These are phyloP conservation scores for Musca domestica DNA, from an alignment of 1,140 invertebrate genomes.

Conservation along the genomic window DNA sequence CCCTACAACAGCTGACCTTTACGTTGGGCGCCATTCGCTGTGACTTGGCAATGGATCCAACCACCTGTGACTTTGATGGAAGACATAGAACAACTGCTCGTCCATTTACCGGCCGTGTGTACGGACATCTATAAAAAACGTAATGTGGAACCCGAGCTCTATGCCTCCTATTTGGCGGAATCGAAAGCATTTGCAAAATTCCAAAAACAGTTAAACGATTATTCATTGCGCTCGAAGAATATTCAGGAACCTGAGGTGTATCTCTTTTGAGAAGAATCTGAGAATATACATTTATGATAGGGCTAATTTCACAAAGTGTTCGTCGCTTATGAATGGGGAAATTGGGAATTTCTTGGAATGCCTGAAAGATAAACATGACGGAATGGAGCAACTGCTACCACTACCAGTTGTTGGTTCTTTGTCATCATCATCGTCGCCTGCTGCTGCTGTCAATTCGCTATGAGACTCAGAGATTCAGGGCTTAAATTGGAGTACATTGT, in stretches of 20 bases:
- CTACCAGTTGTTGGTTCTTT: background rate
- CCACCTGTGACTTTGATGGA: conserved; percentile 17
- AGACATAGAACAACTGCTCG: background rate
- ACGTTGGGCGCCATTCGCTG: background rate
- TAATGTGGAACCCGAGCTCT: background rate
- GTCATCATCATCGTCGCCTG: background rate
- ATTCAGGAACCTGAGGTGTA: background rate
- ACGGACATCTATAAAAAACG: conserved; percentile 17
- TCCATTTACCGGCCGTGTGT: conserved; percentile 4
- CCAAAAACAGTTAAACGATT: conserved; percentile 6
- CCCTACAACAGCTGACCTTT: background rate
- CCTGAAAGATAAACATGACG: background rate
- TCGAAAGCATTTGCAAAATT: conserved; percentile 12
- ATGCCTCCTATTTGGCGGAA: conserved; percentile 6
- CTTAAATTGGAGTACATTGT: no score
- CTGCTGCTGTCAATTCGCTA: no score
- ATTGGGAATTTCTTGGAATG: conserved; percentile 4
- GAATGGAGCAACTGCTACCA: background rate
- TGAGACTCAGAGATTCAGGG: no score
- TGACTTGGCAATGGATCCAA: background rate
- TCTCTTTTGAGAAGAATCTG: conserved; percentile 12
- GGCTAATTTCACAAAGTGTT: background rate
- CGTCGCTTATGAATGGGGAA: background rate
- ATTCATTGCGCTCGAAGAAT: background rate
- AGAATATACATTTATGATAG: background rate